Evolutionary conservation across 2,888 invertebrate genomes (phyloP).

Genomic region (Pheosia tremula): DNA sequence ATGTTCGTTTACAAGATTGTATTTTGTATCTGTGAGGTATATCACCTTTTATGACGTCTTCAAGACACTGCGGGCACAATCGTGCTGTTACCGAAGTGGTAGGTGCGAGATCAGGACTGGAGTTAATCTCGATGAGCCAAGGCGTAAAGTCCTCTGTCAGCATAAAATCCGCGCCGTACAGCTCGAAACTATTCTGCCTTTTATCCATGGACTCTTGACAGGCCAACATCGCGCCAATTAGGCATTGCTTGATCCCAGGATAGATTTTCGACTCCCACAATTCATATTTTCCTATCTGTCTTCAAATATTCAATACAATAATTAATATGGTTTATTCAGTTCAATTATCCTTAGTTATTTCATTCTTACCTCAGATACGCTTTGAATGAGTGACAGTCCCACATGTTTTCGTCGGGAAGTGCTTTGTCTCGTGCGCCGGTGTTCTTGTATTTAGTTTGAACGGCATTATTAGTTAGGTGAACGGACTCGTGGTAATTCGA

Average conservation of each 20-base stretch:
- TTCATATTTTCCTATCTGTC: slow-evolving; percentile 89
- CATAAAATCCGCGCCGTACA: slow-evolving; percentile 98
- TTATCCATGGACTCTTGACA: slow-evolving; percentile 94
- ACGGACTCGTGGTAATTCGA: slow-evolving; percentile 96
- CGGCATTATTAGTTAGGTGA: slow-evolving; percentile 96
- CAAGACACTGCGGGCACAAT: slow-evolving; percentile 93
- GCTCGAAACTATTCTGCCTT: slow-evolving; percentile 92
- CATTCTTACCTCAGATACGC: slow-evolving; percentile 84
- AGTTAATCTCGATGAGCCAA: slow-evolving; percentile 98
- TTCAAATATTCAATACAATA: slow-evolving; percentile 57
- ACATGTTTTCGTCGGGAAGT: slow-evolving; percentile 96
- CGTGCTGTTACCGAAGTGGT: slow-evolving; percentile 95
- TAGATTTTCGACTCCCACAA: slow-evolving; percentile 94
- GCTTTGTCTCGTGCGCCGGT: slow-evolving; percentile 88
- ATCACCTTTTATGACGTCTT: slow-evolving; percentile 95
- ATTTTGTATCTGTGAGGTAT: background rate
- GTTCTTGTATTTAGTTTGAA: slow-evolving; percentile 94
- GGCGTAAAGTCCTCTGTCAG: slow-evolving; percentile 93
- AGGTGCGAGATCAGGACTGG: slow-evolving; percentile 96
- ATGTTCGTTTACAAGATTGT: background rate
- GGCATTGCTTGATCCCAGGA: slow-evolving; percentile 93
- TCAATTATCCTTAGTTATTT: background rate
- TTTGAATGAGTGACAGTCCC: slow-evolving; percentile 94
- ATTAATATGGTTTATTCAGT: background rate
- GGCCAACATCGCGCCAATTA: slow-evolving; percentile 92